Percentiles rank a stretch among this genome's conserved stretches.
Conservation (phyloP, 2,797 vertebrate species). For the Macrochelys suwanniensis region DNA sequence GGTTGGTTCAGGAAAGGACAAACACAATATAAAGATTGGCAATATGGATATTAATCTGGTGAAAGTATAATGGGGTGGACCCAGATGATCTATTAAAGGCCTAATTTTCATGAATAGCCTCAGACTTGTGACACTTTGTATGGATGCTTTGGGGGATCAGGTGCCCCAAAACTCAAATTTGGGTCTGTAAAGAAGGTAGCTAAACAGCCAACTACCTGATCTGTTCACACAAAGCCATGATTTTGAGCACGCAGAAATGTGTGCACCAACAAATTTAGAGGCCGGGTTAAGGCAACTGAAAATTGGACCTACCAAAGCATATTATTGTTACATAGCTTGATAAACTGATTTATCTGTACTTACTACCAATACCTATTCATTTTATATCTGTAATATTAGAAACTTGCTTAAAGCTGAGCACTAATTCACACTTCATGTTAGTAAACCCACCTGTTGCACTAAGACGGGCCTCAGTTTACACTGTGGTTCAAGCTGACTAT, state of each 20-base stretch:
- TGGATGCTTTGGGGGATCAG: neutral
- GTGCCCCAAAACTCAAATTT: neutral
- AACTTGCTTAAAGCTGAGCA: neutral
- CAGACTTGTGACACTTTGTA: neutral
- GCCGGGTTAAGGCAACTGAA: neutral
- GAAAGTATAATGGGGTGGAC: neutral
- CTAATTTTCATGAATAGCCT: neutral
- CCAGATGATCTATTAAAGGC: neutral
- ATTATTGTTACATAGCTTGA: neutral
- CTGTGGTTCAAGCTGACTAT: neutral
- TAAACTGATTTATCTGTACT: neutral
- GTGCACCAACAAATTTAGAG: neutral
- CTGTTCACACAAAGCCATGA: neutral
- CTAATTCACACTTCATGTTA: neutral
- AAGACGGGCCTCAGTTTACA: neutral
- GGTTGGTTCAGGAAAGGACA: neutral
- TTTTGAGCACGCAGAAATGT: neutral
- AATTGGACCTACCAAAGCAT: neutral
- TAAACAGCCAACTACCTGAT: neutral
- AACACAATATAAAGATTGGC: neutral
- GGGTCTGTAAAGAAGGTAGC: neutral
- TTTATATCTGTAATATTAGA: neutral
- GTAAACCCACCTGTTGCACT: neutral
- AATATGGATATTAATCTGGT: accelerated
- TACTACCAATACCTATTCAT: neutral